A percentile compares a stretch with the other conserved stretches of the same genome.
These are phyloP conservation scores for Parascotia fuliginaria DNA, from an alignment of 2,888 invertebrate genomes.

Conservation along the genomic window DNA sequence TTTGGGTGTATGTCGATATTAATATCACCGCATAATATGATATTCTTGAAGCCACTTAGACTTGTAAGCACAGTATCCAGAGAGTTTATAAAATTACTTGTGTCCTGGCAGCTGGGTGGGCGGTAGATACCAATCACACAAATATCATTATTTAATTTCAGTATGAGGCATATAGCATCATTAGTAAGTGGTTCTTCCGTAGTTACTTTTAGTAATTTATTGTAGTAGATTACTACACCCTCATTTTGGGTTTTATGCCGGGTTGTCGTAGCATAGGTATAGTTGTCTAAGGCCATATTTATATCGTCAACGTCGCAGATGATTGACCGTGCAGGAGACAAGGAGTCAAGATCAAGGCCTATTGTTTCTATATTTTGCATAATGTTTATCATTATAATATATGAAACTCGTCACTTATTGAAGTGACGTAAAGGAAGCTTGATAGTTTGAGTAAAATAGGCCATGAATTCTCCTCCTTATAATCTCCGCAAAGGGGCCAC, in stretches of 20 bases:
- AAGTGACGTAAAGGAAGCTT: neutral
- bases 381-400: neutral
- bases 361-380: conserved; percentile 8
- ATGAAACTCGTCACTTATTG: neutral
- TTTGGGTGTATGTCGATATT: conserved; percentile 15
- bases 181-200: too few relatives aligned
- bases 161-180: conserved; percentile 30
- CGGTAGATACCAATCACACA: conserved; percentile 18
- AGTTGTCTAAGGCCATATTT: conserved; percentile 16
- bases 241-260: conserved; percentile 13
- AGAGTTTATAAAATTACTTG: conserved; percentile 1
- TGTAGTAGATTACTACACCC: conserved; percentile 22
- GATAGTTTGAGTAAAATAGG: neutral
- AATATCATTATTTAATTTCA: conserved; percentile 10
- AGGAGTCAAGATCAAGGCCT: conserved; percentile 6
- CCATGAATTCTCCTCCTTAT: too few relatives aligned
- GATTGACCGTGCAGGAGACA: neutral
- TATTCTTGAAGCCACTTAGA: conserved; percentile 13
- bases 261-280: conserved; percentile 10
- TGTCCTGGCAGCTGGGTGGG: conserved; percentile 7
- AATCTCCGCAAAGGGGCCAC: too few relatives aligned
- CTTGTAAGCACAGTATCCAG: conserved; percentile 1
- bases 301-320: conserved; percentile 1
- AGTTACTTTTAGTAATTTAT: too few relatives aligned
- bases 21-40: conserved; percentile 33